A percentile compares a stretch with the other conserved stretches of the same genome.
These are phyloP conservation scores for Gallinago undulata DNA, from an alignment of 2,113 vertebrate genomes.

Conservation along the genomic window DNA sequence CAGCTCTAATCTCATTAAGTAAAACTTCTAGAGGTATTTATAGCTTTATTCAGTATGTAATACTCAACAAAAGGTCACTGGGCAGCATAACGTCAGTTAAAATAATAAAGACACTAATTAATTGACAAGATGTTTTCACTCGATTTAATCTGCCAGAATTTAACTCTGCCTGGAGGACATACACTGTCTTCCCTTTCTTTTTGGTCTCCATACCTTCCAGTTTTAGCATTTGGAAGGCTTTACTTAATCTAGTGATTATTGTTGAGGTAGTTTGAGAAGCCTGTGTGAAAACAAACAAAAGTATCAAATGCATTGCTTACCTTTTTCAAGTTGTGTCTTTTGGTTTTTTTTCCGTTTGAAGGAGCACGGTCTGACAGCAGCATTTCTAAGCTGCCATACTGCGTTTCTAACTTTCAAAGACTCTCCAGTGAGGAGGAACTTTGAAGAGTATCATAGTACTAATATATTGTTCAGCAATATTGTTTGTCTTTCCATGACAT, in stretches of 20 bases:
- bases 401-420: neutral
- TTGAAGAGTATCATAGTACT: neutral
- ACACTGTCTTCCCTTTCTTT: constrained; percentile 16
- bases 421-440: neutral
- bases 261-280: neutral
- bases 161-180: constrained; percentile 44
- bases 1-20: constrained; percentile 35
- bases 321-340: neutral
- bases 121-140: constrained; percentile 63
- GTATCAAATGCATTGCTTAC: neutral
- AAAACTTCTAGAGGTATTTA: constrained; percentile 21
- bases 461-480: neutral
- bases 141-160: constrained; percentile 28
- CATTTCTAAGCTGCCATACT: neutral
- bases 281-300: neutral
- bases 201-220: neutral
- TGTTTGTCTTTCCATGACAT: neutral
- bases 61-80: constrained; percentile 1
- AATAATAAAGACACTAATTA: constrained; percentile 57
- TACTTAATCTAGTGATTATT: neutral
- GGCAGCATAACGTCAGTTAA: constrained; percentile 9
- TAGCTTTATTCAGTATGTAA: neutral
- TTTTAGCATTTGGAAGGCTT: neutral
- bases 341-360: neutral
- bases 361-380: neutral